Evolutionary conservation across 2,113 vertebrate species (phyloP).

Genomic region (Dipodomys ordii): DNA sequence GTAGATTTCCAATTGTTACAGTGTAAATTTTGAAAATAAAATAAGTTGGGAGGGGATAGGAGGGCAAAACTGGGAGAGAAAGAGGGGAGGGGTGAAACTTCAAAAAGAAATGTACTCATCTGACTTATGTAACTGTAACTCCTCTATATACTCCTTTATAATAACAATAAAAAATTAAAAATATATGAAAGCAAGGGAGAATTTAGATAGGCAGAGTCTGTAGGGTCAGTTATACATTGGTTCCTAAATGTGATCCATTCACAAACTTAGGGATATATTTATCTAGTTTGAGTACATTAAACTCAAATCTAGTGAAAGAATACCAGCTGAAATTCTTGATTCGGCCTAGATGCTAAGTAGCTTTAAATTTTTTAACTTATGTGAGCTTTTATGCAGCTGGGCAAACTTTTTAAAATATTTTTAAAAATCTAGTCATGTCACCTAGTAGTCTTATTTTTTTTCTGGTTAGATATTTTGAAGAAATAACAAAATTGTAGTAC

Average conservation of each 20-base stretch:
- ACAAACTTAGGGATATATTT: neutral
- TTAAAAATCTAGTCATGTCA: neutral
- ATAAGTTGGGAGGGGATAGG: neutral
- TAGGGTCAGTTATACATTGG: neutral
- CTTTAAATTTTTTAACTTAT: slow-evolving; percentile 38
- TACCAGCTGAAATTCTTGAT: neutral
- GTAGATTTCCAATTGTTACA: neutral
- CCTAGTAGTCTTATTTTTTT: neutral
- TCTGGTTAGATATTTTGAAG: neutral
- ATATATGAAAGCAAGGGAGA: slow-evolving; percentile 15
- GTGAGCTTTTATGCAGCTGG: neutral
- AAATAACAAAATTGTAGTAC: slow-evolving; percentile 19
- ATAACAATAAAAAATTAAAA: neutral
- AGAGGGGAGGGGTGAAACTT: too few species aligned
- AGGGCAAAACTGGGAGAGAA: too few species aligned
- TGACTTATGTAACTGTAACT: too few species aligned
- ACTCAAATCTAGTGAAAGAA: slow-evolving; percentile 18
- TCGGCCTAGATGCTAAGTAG: slow-evolving; percentile 30
- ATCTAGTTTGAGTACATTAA: neutral
- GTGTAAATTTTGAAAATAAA: slow-evolving; percentile 1
- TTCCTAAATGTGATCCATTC: neutral
- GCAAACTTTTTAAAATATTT: neutral
- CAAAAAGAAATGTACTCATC: too few species aligned
- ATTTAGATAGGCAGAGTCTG: neutral
- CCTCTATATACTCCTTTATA: too few species aligned